Percentiles rank a stretch among this genome's conserved stretches.
Conservation (phyloP, 2,888 invertebrate species). For the Acleris emargana region DNA sequence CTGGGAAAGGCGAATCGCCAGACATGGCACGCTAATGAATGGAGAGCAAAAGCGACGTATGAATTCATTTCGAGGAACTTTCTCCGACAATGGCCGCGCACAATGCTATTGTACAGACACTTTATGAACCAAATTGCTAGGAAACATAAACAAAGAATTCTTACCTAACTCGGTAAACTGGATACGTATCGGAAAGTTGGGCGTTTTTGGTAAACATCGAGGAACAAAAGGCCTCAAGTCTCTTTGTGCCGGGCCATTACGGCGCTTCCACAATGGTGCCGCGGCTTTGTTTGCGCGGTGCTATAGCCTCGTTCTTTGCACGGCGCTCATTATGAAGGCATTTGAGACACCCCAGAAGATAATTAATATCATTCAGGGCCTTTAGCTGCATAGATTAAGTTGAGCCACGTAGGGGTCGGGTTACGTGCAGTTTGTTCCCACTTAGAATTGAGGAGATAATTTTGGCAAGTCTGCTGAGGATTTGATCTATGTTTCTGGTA, state of each 20-base stretch:
- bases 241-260: slow-evolving; percentile 35
- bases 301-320: slow-evolving; percentile 31
- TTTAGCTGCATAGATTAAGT: slow-evolving; percentile 25
- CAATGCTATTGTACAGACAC: slow-evolving; percentile 28
- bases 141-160: slow-evolving; percentile 34
- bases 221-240: slow-evolving; percentile 27
- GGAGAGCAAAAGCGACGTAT: slow-evolving; percentile 21
- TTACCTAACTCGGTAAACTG: slow-evolving; percentile 16
- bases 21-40: slow-evolving; percentile 21
- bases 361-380: slow-evolving; percentile 49
- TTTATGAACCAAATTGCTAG: slow-evolving; percentile 26
- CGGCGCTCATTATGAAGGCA: slow-evolving; percentile 49
- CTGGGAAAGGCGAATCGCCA: slow-evolving; percentile 14
- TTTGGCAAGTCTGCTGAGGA: not conserved
- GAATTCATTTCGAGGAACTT: slow-evolving; percentile 26
- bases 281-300: slow-evolving; percentile 32
- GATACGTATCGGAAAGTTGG: slow-evolving; percentile 35
- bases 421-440: slow-evolving; percentile 4
- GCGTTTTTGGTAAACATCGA: slow-evolving; percentile 33
- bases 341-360: slow-evolving; percentile 45
- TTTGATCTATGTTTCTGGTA: not conserved
- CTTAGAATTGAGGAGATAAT: slow-evolving; percentile 1
- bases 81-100: slow-evolving; percentile 17
- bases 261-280: slow-evolving; percentile 25
- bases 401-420: slow-evolving; percentile 12